Base-by-base conservation (phyloP, 2,113 vertebrate species). In the Tiliqua scincoides region DNA sequence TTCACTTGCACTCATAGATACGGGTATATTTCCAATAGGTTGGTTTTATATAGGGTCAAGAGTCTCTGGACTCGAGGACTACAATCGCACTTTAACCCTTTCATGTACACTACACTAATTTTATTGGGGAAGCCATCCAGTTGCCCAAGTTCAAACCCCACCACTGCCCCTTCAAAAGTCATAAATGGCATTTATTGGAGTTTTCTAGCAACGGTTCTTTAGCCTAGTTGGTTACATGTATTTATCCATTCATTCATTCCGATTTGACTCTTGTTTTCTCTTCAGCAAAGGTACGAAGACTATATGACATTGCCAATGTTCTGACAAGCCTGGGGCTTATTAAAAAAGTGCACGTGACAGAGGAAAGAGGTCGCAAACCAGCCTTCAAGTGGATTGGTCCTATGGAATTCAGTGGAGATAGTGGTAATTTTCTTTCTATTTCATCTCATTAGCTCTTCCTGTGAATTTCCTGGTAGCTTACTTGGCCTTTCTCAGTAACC, bases 351-450 rank as follows among this genome's bases (percentile, higher is more conserved):
- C 97, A 98, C 0, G 97, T 99, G 1, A 97, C 96, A 0, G 98
- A 98, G 91, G 97, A 98, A 72, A 94, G 97, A 73, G 97, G 97
- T 76, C 97, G 98, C 17, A 99, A 99, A 74, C 98, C 98, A 1
- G 98, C 98, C 76, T 99, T 99, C 95, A 97, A 98, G 75, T 98
- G 98, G 98, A 98, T 98, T 1, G 98, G 98, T n/a, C 98, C 98
- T 0, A 95, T 96, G 17, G 95, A 98, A 43, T 98, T 98, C 93
- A 87, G 91, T 71, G 88, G 80, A 79, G 91, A 93, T n/a, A 87
- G 54, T 0, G 96, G 96, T 97, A 96, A 65, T 37, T 87, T 71
- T 87, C 8, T 72, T 35, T 61, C n/a, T 85, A 61, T 59, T 62
- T 62, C 30, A 40, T 81, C 30, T 20, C 23, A 77, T 17, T 48